Conservation (phyloP, 1,140 invertebrate species). For the Galleria mellonella region DNA sequence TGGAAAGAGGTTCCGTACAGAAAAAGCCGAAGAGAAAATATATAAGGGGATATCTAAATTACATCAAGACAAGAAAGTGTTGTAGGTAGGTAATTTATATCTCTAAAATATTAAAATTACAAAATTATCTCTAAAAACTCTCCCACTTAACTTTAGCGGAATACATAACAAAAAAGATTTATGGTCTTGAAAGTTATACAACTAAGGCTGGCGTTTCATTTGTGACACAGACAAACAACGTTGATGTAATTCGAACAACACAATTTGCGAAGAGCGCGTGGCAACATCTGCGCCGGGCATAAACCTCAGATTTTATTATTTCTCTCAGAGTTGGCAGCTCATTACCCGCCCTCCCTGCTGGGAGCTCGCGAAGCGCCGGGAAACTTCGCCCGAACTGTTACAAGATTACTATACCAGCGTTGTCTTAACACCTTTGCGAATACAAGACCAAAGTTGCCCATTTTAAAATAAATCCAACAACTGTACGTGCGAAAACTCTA, state of each 20-base stretch:
- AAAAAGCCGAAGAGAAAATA: too few relatives aligned
- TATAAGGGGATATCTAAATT: too few relatives aligned
- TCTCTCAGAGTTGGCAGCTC: slow-evolving; percentile 5
- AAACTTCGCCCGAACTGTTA: not conserved
- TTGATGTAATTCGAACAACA: slow-evolving; percentile 6
- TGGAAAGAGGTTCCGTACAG: too few relatives aligned
- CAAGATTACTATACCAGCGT: not conserved
- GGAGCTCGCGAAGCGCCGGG: not conserved
- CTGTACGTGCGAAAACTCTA: too few relatives aligned
- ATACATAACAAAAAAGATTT: too few relatives aligned
- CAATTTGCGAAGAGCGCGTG: slow-evolving; percentile 4
- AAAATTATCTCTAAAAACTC: too few relatives aligned
- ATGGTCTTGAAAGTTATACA: too few relatives aligned
- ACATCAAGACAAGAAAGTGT: too few relatives aligned
- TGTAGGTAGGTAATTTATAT: too few relatives aligned
- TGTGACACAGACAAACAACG: slow-evolving; percentile 4
- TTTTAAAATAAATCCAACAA: too few relatives aligned
- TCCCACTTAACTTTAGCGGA: not conserved
- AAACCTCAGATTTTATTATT: slow-evolving; percentile 11
- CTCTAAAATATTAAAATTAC: too few relatives aligned
- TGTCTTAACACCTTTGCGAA: not conserved
- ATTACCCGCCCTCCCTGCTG: not conserved
- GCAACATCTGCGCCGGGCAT: slow-evolving; percentile 1
- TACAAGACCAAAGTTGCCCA: not conserved
- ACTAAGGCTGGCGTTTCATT: not conserved